Evolutionary conservation across 2,113 vertebrate genomes (phyloP).

Genomic region (Athene cunicularia): DNA sequence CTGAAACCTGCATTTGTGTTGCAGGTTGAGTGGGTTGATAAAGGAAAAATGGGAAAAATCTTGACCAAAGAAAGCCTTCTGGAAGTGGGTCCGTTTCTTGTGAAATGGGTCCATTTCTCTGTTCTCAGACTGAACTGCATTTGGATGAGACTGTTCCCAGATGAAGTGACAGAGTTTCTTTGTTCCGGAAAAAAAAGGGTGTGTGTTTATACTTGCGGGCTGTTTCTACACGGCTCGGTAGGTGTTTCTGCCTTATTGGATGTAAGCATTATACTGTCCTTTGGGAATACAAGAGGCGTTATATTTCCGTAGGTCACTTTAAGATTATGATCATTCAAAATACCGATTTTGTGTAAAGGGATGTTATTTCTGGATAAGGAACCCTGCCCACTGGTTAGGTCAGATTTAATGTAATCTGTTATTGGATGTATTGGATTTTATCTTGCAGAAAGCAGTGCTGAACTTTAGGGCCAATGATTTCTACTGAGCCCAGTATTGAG

Average conservation of each 20-base stretch:
- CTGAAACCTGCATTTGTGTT: not conserved
- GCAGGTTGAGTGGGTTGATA: not conserved
- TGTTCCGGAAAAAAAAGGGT: not conserved
- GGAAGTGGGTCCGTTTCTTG: not conserved
- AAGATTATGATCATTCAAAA: not conserved
- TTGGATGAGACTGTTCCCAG: not conserved
- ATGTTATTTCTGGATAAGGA: not conserved
- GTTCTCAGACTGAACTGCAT: not conserved
- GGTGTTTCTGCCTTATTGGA: not conserved
- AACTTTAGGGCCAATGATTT: not conserved
- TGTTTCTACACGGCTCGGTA: not conserved
- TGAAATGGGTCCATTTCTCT: not conserved
- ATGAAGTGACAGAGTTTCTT: not conserved
- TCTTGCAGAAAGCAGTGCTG: not conserved
- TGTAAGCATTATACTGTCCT: not conserved
- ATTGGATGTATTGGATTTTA: slow-evolving; percentile 4
- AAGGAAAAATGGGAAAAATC: not conserved
- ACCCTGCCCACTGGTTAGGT: not conserved
- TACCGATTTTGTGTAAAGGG: not conserved
- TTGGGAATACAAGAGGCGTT: not conserved
- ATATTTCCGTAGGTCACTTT: not conserved
- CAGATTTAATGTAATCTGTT: not conserved
- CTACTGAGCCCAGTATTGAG: not conserved
- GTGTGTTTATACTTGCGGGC: not conserved
- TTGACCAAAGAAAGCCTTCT: not conserved